A percentile compares a stretch with the other conserved stretches of the same genome.
phyloP scores from a whole-genome alignment of 2,797 vertebrate species.

The Aselliscus stoliczkanus region DNA sequence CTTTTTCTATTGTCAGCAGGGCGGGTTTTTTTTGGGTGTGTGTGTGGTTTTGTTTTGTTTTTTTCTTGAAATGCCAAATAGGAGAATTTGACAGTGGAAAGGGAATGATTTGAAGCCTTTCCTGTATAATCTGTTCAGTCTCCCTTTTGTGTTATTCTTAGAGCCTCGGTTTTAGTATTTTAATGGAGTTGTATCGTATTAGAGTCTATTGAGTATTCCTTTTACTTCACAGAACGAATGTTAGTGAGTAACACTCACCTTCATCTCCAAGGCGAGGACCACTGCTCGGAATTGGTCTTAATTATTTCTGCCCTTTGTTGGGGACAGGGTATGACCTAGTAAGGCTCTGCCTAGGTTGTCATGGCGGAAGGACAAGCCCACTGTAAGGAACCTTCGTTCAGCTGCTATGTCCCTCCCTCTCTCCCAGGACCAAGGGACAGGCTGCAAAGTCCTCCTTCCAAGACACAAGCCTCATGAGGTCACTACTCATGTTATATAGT shows the following conservation, averaged over 20 bases:
- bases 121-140: not conserved
- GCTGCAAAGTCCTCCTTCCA: not conserved
- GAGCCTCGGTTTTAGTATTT: not conserved
- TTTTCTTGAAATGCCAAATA: not conserved
- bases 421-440: not conserved
- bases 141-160: not conserved
- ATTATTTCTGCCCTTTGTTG: too few species aligned
- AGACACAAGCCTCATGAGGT: too few species aligned
- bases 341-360: not conserved
- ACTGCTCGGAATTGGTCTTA: not conserved
- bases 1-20: not conserved
- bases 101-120: not conserved
- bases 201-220: not conserved
- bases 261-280: not conserved
- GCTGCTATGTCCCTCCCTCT: not conserved
- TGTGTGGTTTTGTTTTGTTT: not conserved
- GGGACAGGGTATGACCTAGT: not conserved
- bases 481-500: not conserved
- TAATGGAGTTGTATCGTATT: not conserved
- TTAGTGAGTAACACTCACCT: not conserved
- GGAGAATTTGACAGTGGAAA: not conserved
- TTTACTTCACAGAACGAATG: not conserved
- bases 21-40: too few species aligned
- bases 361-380: accelerated
- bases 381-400: not conserved